Base-by-base conservation (phyloP, 1,140 invertebrate species). In the Zaprionus lachaisei region DNA sequence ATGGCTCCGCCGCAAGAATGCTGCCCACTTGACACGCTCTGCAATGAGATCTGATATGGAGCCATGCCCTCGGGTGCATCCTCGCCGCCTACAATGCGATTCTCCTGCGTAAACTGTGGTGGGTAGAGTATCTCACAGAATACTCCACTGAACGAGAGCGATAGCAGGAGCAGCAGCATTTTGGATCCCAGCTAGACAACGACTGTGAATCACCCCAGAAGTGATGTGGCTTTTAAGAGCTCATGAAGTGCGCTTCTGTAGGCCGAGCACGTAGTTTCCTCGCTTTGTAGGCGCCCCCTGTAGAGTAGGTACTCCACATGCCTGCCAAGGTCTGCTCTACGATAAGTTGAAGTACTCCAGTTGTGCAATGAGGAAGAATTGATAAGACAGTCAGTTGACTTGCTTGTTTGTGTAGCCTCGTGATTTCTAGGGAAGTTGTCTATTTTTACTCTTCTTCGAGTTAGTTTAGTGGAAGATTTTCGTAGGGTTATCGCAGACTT, bases 1-100 rank as follows among this genome's bases (percentile, higher is more conserved):
- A 94, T 93, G 1, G 93, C 93, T n/a, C 93, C 93, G 3, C 94
- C 93, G 57, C 94, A 94, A n/a, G 92, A 93, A 64, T 94, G 93
- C 5, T 73, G 64, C 0, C 83, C 81, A 17, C 69, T 74, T 1
- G 62, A 41, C 0, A 41, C 44, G 26, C 85, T 56, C n/a, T 93
- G 91, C 4, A 94, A 72, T 4, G 93, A 94, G 15, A 94, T 91
- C 68, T 93, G 93, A 65, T 93, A 94, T 1, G 93, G 93, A 26
- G 93, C 93, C 55, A 90, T 68, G 5, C 93, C 93, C 24, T 90
- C 87, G 9, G 87, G 58, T 0, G 94, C 94, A 34, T 92, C 92
- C 57, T 83, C 74, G 26, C 94, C 94, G 44, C 94, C 94, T 34
- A 94, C 93, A 64, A 94, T 93, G 7, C 93, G 90, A 24, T 51